Evolutionary conservation across 2,797 vertebrate genomes (phyloP).

Genomic region (Nyctalus aviator): DNA sequence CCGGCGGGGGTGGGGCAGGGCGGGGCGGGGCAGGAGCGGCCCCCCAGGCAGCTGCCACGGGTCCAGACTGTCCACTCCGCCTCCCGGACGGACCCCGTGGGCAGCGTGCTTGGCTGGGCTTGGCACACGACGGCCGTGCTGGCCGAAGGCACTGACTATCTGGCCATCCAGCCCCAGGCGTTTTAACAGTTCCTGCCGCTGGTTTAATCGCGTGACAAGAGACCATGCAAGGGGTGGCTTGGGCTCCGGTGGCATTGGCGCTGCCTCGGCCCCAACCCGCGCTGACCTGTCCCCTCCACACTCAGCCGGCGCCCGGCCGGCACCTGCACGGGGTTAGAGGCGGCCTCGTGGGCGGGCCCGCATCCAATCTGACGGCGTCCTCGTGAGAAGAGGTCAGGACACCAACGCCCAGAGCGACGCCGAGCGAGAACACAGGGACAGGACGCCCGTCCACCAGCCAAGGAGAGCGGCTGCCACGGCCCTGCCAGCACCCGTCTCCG

Average conservation of each 20-base stretch:
- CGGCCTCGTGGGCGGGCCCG: background rate
- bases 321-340: accelerated
- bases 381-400: background rate
- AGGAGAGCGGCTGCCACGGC: background rate
- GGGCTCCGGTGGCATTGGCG: accelerated
- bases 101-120: accelerated
- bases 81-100: background rate
- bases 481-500: accelerated
- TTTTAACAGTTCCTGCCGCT: accelerated
- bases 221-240: accelerated
- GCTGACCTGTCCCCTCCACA: background rate
- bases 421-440: accelerated
- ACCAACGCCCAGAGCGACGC: too few species aligned
- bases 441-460: accelerated
- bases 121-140: background rate
- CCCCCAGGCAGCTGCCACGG: background rate
- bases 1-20: background rate
- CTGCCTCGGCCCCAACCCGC: too few species aligned
- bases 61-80: background rate
- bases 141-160: too few species aligned
- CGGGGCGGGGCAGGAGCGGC: background rate
- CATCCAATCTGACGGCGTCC: background rate
- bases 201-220: accelerated
- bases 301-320: accelerated
- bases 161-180: accelerated